Conservation (phyloP, 2,797 vertebrate species). For the Molossus alvarezi region DNA sequence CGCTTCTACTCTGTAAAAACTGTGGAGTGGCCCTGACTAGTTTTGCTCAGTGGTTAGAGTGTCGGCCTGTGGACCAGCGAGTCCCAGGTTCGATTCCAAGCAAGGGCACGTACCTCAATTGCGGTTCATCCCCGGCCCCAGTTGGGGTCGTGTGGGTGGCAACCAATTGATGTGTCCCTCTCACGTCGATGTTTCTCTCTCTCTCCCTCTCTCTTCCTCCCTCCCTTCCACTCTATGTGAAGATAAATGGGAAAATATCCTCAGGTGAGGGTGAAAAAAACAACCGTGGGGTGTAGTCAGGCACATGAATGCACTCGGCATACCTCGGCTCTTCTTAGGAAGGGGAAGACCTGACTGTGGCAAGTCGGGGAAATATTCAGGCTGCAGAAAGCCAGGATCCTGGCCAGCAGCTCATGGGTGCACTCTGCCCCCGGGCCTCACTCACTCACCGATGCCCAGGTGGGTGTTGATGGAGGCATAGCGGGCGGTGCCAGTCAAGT, state of each 20-base stretch:
- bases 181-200: no score
- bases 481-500: slow-evolving; percentile 97
- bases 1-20: not conserved
- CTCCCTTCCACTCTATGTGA: no score
- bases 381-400: not conserved
- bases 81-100: no score
- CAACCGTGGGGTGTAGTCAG: not conserved
- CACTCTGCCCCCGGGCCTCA: accelerated
- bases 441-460: slow-evolving; percentile 95
- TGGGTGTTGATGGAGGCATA: slow-evolving; percentile 99
- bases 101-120: no score
- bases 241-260: no score
- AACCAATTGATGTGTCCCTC: no score
- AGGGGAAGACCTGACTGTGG: not conserved
- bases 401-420: accelerated
- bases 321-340: not conserved
- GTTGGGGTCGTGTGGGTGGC: no score
- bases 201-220: no score
- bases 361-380: not conserved
- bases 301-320: accelerated
- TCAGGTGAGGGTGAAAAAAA: no score
- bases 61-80: no score
- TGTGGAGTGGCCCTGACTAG: not conserved
- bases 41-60: no score
- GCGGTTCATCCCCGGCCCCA: no score